Evolutionary conservation across 2,797 vertebrate genomes (phyloP), one percentile per base, ranked within the genome.

Genomic region (Otolemur crassicaudatus): DNA sequence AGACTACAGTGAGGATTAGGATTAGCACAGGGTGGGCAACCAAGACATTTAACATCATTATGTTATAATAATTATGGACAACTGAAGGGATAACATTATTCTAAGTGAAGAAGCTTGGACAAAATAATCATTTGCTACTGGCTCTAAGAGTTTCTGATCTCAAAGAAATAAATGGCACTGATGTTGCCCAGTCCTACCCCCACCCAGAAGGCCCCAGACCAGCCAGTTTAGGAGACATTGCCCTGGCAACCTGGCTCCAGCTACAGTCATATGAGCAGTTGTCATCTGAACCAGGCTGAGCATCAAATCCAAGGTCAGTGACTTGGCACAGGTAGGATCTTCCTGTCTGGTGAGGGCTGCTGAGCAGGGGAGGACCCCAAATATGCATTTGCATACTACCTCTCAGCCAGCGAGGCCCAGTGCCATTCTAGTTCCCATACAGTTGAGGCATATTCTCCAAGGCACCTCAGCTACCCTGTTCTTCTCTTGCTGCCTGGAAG

Each of bases 141-240:
- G 34, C 40, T 72, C 69, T 61, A 23, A 73, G 46, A 31, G 61
- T 46, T 80, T 92, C 70, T 34, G 56, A 76, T 67, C 91, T 86
- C 77, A 70, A 82, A 56, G 65, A n/a, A 29, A 65, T 40, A n/a
- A 34, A 16, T 14, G 3, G 13, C 3, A 7, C 1, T 31, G 19
- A 17, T 37, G 80, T 37, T 60, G 11, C 72, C 34, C 27, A 43
- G 1, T 25, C 58, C 85, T 37, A 69, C 20, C 37, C 37, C 16
- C 8, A 5, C 27, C 46, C 61, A 13, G 27, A 43, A 25, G 0
- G 76, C 43, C 60, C 31, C 49, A 25, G 4, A 60, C 46, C 19
- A 5, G 22, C 14, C 56, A n/a, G 31, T 29, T 8, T 9, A 0
- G 1, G 17, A 46, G 49, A 46, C 37, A 31, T 16, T 0, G 61